These are phyloP conservation scores for Microctonus hyperodae DNA, from an alignment of 2,888 invertebrate genomes.

Conservation along the genomic window DNA sequence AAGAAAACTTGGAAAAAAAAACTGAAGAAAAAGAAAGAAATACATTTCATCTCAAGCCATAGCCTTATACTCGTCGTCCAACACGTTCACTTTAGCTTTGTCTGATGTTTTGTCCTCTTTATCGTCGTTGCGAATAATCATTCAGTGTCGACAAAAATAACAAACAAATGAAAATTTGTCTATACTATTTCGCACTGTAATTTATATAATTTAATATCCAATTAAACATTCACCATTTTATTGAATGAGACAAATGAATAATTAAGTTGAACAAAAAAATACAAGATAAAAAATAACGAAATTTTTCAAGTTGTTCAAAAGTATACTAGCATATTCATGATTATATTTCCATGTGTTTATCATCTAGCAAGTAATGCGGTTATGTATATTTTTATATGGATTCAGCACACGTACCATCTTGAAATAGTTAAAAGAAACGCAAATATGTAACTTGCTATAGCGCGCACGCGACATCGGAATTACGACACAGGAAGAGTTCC, in stretches of 20 bases:
- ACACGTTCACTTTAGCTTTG: conserved; percentile 33
- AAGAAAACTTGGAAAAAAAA: neutral
- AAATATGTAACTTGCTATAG: no score
- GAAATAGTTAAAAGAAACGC: neutral
- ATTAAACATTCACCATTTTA: neutral
- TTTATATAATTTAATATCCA: neutral
- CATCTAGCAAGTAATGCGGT: neutral
- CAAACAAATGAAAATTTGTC: neutral
- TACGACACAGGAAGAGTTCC: neutral
- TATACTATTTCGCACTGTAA: conserved; percentile 8
- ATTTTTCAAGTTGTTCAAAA: no score
- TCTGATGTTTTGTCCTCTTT: conserved; percentile 36
- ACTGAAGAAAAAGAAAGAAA: conserved; percentile 31
- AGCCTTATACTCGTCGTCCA: conserved; percentile 34
- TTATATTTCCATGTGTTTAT: neutral
- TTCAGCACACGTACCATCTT: neutral
- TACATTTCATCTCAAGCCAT: conserved; percentile 36
- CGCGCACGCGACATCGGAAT: no score
- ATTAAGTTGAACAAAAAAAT: neutral
- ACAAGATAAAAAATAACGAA: neutral
- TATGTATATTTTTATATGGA: neutral
- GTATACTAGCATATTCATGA: no score
- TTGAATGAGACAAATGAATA: neutral
- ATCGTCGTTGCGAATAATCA: conserved; percentile 31
- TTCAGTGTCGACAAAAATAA: conserved; percentile 15